A percentile compares a stretch with the other conserved stretches of the same genome.
Evolutionary conservation across 2,113 vertebrate species (phyloP).

Genomic region (Proteles cristata): DNA sequence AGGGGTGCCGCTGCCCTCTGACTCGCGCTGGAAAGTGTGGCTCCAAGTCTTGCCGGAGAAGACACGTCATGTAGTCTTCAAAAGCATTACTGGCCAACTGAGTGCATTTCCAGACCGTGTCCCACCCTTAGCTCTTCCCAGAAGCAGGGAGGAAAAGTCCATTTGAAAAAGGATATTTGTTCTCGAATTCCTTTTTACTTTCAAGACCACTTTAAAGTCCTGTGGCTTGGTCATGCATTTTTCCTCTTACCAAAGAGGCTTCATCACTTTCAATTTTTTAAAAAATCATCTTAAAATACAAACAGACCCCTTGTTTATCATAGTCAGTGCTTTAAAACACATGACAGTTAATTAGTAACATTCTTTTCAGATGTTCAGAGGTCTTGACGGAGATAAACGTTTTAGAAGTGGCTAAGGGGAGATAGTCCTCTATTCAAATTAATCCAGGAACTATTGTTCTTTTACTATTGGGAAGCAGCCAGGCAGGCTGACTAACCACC

Average conservation of each 20-base stretch:
- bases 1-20: slow-evolving; percentile 40
- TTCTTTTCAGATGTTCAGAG: slow-evolving; percentile 4
- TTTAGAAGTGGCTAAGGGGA: not conserved
- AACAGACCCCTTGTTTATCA: slow-evolving; percentile 65
- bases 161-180: slow-evolving; percentile 78
- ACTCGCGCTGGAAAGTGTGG: slow-evolving; percentile 62
- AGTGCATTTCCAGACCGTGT: slow-evolving; percentile 68
- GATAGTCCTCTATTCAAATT: not conserved
- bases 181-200: slow-evolving; percentile 65
- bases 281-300: slow-evolving; percentile 58
- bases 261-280: slow-evolving; percentile 44
- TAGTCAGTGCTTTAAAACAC: slow-evolving; percentile 28
- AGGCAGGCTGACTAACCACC: not conserved
- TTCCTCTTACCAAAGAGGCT: slow-evolving; percentile 63
- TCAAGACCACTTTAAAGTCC: slow-evolving; percentile 68
- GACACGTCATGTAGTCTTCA: slow-evolving; percentile 67
- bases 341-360: slow-evolving; percentile 19
- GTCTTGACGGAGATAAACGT: not conserved
- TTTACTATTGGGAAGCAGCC: not conserved
- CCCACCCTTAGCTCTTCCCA: slow-evolving; percentile 73
- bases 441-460: not conserved
- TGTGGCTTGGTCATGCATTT: slow-evolving; percentile 72
- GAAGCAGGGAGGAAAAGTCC: slow-evolving; percentile 68
- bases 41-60: slow-evolving; percentile 40
- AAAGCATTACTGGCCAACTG: slow-evolving; percentile 59